Evolutionary conservation across 1,140 invertebrate species (phyloP).

Genomic region (Hestina assimilis): DNA sequence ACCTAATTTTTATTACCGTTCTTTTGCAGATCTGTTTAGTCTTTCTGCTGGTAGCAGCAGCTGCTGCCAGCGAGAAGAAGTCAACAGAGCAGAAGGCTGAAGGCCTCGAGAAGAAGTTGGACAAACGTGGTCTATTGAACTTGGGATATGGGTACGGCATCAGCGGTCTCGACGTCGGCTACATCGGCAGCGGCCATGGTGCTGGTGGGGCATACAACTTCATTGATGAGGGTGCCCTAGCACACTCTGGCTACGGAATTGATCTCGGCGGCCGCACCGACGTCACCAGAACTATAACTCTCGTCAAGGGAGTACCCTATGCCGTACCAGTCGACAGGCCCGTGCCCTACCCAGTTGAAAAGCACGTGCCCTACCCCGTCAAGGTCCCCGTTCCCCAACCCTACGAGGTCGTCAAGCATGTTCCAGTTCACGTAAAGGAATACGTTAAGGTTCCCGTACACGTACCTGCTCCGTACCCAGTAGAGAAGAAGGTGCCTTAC

Average conservation of each 20-base stretch:
- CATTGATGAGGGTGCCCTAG: slow-evolving; percentile 71
- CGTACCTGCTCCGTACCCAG: slow-evolving; percentile 79
- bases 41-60: slow-evolving; percentile 85
- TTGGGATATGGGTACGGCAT: slow-evolving; percentile 81
- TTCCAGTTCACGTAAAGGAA: slow-evolving; percentile 80
- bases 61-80: slow-evolving; percentile 81
- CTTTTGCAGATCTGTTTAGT: slow-evolving; percentile 82
- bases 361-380: slow-evolving; percentile 82
- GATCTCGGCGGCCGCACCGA: slow-evolving; percentile 78
- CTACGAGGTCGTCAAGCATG: slow-evolving; percentile 81
- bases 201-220: slow-evolving; percentile 81
- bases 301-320: slow-evolving; percentile 84
- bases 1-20: background rate
- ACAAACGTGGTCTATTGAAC: slow-evolving; percentile 81
- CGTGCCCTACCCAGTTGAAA: slow-evolving; percentile 82
- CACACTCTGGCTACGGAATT: slow-evolving; percentile 61
- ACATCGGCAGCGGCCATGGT: slow-evolving; percentile 82
- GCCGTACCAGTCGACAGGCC: slow-evolving; percentile 82
- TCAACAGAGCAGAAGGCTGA: slow-evolving; percentile 80
- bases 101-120: slow-evolving; percentile 79
- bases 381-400: slow-evolving; percentile 82
- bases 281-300: slow-evolving; percentile 84
- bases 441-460: slow-evolving; percentile 83
- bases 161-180: slow-evolving; percentile 81
- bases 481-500: slow-evolving; percentile 81